Base-by-base conservation (phyloP, 2,888 invertebrate genomes). In the Nysson spinosus region DNA sequence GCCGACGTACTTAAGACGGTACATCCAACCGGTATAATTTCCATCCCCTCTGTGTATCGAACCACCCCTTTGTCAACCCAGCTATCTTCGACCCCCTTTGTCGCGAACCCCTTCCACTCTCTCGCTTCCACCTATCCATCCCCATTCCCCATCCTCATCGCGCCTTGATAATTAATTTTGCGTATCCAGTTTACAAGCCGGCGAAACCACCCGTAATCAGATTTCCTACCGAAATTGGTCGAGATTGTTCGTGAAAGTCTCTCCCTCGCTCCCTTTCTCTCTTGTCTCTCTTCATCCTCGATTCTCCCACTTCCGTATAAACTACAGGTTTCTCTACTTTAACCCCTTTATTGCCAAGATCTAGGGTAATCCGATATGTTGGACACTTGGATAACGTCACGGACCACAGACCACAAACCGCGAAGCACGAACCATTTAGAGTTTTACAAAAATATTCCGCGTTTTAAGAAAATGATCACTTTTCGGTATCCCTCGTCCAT, bases 111-210 rank as follows among this genome's bases (percentile, higher is more conserved):
- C 9, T 17, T 30, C 12, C 28, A n/a, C n/a, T n/a, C 35, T 34
- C 44, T 28, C 20, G 24, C 34, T 22, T 42, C 35, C 46, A 12
- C 40, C 58, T 66, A 57, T 14, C 34, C 34, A 14, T 14, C 14
- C 28, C 49, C 47, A 47, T 20, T 35, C 47, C 50, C 63, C 72
- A 65, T 64, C 75, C 64, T 60, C 70, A 63, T 69, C 56, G 60
- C 71, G 72, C 63, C 70, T 68, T 77, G 80, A 82, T 82, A 81
- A 84, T 84, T 83, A 83, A 84, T 83, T 83, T 84, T 80, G 80
- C 82, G 82, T 79, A 83, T 84, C 78, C 81, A 78, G 83, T 83
- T 83, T 83, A 83, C 81, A 78, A 80, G 80, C 79, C 75, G 72
- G 76, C 79, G 78, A 60, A 69, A 75, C 74, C 74, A 57, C 71